Evolutionary conservation across 2,113 vertebrate species (phyloP).

Genomic region (Austrofundulus limnaeus): DNA sequence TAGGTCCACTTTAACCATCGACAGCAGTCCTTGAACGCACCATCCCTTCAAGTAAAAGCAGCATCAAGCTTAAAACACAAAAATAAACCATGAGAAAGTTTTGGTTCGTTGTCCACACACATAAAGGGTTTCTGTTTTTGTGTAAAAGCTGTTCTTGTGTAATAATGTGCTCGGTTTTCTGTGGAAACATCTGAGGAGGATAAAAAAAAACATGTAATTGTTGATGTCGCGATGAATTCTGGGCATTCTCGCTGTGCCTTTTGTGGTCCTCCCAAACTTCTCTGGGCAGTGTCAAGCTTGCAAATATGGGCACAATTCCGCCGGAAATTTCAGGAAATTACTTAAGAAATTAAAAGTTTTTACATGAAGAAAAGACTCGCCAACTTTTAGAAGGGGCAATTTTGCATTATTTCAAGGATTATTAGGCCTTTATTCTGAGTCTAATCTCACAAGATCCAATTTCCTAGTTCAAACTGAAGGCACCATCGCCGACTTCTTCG

Average conservation of each 20-base stretch:
- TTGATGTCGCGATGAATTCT: constrained; percentile 75
- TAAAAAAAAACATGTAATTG: constrained; percentile 37
- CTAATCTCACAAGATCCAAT: no score
- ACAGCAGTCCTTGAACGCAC: not conserved
- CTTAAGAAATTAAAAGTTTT: constrained; percentile 2
- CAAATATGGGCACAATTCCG: fast-evolving
- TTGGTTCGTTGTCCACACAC: no score
- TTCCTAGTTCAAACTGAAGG: no score
- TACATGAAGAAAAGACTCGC: no score
- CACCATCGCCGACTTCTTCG: no score
- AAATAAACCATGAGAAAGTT: not conserved
- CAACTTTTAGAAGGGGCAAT: no score
- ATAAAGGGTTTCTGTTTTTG: not conserved
- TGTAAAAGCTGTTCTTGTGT: not conserved
- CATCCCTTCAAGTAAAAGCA: constrained; percentile 37
- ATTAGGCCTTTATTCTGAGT: no score
- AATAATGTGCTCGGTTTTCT: not conserved
- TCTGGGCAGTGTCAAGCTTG: constrained; percentile 15
- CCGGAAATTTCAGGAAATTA: constrained; percentile 10
- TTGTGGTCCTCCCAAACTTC: constrained; percentile 70
- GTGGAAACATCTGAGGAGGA: not conserved
- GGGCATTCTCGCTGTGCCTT: constrained; percentile 69
- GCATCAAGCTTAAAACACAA: constrained; percentile 18
- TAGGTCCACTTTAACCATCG: no score
- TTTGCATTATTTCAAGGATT: no score